Evolutionary conservation across 2,888 invertebrate species (phyloP).

Genomic region (Balanococcus diminutus): DNA sequence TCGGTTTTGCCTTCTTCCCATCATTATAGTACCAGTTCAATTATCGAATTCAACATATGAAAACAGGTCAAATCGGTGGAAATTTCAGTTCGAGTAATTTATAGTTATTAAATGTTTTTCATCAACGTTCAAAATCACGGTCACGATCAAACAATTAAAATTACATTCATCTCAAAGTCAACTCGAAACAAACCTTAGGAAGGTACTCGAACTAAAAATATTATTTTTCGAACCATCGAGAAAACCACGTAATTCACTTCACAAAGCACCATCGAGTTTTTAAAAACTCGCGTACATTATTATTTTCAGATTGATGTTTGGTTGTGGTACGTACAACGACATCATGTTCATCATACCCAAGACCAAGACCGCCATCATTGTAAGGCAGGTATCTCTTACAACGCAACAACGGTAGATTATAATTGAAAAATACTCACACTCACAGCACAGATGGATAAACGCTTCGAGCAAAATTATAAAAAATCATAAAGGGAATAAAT

Average conservation of each 20-base stretch:
- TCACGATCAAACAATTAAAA: not conserved
- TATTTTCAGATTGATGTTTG: not conserved
- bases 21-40: not conserved
- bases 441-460: not conserved
- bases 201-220: no score
- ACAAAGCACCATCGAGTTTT: not conserved
- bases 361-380: not conserved
- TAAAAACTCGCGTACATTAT: not conserved
- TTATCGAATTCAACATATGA: not conserved
- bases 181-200: not conserved
- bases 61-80: not conserved
- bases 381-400: not conserved
- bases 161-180: not conserved
- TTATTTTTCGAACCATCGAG: no score
- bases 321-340: not conserved
- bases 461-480: constrained; percentile 7
- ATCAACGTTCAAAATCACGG: not conserved
- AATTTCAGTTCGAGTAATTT: not conserved
- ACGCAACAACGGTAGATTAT: not conserved
- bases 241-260: not conserved
- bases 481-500: constrained; percentile 12
- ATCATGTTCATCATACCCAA: not conserved
- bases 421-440: constrained; percentile 24
- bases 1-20: not conserved
- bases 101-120: not conserved